Conservation (phyloP, 1,140 invertebrate species). For the Anastatus disparis region DNA sequence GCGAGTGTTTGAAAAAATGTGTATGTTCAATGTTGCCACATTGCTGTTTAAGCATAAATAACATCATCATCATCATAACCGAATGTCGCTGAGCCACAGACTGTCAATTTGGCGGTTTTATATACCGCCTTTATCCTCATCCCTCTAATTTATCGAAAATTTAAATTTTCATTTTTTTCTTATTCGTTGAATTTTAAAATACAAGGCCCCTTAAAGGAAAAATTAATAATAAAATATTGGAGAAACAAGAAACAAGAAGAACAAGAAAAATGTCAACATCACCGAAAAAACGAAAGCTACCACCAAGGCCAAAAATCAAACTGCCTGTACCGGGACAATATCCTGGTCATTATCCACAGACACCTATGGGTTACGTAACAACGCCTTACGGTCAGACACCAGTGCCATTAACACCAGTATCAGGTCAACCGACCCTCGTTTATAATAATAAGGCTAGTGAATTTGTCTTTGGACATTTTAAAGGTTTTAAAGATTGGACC, state of each 20-base stretch:
- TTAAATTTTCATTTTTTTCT: not conserved
- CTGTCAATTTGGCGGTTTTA: too few relatives aligned
- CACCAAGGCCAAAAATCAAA: conserved; percentile 15
- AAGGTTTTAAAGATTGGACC: conserved; percentile 81
- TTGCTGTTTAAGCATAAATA: too few relatives aligned
- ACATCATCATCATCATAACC: too few relatives aligned
- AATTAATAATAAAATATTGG: not conserved
- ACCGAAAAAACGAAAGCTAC: not conserved
- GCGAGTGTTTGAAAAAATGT: too few relatives aligned
- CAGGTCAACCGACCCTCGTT: conserved; percentile 65
- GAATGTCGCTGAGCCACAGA: too few relatives aligned
- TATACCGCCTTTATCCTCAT: too few relatives aligned
- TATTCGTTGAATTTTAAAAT: too few relatives aligned
- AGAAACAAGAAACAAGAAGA: too few relatives aligned
- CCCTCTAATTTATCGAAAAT: not conserved
- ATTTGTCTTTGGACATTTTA: conserved; percentile 80
- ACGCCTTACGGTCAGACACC: conserved; percentile 62
- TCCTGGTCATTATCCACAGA: conserved; percentile 60
- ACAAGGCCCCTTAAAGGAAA: not conserved
- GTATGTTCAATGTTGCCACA: too few relatives aligned
- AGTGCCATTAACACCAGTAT: conserved; percentile 65
- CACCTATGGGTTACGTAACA: conserved; percentile 55
- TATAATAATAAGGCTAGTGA: conserved; percentile 76
- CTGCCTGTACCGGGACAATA: conserved; percentile 55
- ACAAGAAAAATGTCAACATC: conserved; percentile 25